Percentiles rank a stretch among this genome's conserved stretches.
Conservation (phyloP, 2,888 invertebrate genomes). For the Drosophila pegasa region DNA sequence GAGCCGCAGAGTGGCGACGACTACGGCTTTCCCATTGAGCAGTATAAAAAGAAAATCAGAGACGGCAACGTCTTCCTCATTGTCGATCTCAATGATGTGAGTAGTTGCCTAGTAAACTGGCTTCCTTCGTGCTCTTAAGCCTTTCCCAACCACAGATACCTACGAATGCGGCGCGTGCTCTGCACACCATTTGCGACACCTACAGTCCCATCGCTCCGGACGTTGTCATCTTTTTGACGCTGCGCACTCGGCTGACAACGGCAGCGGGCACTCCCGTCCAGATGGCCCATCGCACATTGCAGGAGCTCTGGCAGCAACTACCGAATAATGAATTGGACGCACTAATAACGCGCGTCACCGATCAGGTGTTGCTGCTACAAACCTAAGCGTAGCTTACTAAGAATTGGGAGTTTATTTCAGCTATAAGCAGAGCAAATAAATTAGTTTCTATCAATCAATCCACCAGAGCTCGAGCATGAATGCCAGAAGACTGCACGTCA, state of each 20-base stretch:
- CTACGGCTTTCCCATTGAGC: constrained; percentile 77
- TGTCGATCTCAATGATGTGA: constrained; percentile 80
- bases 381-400: constrained; percentile 7
- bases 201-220: constrained; percentile 85
- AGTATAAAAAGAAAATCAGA: constrained; percentile 74
- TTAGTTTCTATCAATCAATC: neutral
- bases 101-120: neutral
- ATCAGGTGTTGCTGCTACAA: constrained; percentile 77
- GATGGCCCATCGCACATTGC: constrained; percentile 68
- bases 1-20: constrained; percentile 59
- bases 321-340: constrained; percentile 71
- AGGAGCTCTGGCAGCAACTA: constrained; percentile 75
- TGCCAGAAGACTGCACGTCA: constrained; percentile 57
- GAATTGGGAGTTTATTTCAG: neutral
- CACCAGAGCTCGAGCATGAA: constrained; percentile 67
- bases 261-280: constrained; percentile 44
- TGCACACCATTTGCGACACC: constrained; percentile 87
- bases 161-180: constrained; percentile 83
- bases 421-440: neutral
- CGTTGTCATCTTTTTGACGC: constrained; percentile 85
- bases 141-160: constrained; percentile 73
- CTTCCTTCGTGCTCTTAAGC: neutral
- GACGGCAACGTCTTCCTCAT: constrained; percentile 81
- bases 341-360: constrained; percentile 82
- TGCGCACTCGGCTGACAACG: constrained; percentile 57